Evolutionary conservation across 1,140 invertebrate genomes (phyloP).

Genomic region (Melanaphis sacchari): DNA sequence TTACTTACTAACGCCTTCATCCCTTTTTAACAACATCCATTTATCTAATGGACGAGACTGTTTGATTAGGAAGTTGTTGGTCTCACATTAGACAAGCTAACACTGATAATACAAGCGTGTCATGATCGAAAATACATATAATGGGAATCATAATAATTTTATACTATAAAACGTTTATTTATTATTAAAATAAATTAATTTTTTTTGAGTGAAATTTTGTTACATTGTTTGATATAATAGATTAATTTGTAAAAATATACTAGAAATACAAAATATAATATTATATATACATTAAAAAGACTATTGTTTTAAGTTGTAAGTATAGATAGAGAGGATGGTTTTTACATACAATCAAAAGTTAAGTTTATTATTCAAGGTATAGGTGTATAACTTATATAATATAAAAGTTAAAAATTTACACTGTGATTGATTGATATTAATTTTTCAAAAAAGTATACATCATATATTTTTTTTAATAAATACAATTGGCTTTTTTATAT

Average conservation of each 20-base stretch:
- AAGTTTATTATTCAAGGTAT: not conserved
- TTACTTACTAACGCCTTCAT: not conserved
- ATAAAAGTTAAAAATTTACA: not conserved
- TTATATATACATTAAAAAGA: not conserved
- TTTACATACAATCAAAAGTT: not conserved
- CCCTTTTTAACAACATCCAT: not conserved
- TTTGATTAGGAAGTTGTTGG: slow-evolving; percentile 10
- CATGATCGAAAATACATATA: not conserved
- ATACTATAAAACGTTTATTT: not conserved
- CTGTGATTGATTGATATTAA: not conserved
- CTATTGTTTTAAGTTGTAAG: not conserved
- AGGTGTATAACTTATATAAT: not conserved
- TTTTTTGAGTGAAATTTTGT: not conserved
- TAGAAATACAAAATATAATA: not conserved
- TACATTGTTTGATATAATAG: not conserved
- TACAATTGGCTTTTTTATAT: not conserved
- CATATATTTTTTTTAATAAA: not conserved
- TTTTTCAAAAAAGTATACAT: not conserved
- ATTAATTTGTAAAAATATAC: not conserved
- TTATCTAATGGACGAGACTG: not conserved
- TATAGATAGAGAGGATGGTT: not conserved
- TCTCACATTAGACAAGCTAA: not conserved
- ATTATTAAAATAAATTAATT: not conserved
- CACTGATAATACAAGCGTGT: not conserved
- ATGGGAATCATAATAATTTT: not conserved